Base-by-base conservation (phyloP, 2,113 vertebrate species). In the Phyllostomus discolor region DNA sequence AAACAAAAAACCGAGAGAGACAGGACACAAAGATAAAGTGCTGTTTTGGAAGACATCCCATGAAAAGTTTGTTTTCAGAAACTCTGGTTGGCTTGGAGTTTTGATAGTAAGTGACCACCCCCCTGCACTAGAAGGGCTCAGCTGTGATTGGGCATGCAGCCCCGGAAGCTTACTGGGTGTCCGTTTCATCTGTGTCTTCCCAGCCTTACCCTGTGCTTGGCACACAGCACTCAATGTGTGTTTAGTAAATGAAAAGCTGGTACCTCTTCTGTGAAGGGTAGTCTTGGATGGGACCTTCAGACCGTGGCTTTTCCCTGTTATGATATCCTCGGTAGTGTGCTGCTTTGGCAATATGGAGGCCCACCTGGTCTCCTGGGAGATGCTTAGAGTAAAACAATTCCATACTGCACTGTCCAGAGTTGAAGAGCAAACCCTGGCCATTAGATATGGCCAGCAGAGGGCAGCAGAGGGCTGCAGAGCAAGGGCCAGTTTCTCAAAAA, bases 381-480 rank as follows among this genome's bases (percentile, higher is more conserved):
- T 57, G 84, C 33, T 70, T 76, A 11, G 11, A 82, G 67, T 41
- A 84, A 72, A 85, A 57, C 7, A 4, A 28, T 31, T 93, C 81
- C 81, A 28, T 20, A 19, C 22, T 22, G 24, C 43, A 88, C 31
- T n/a, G 52, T n/a, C 52, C 22, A 35, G 33, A 88, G 24, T 10
- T 66, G 24, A 94, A 64, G 14, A 92, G 26, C 62, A 69, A 78
- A 86, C n/a, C n/a, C 24, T 91, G 92, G 41, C 10, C 54, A 26
- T 73, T 31, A 54, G 33, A 50, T 82, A 41, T 57, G 33, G 43
- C 91, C 95, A 38, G 92, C 28, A 52, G 95, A 92, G 92, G 92
- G 95, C 90, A 97, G 96, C 94, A 97, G 90, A 95, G 19, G 73
- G 83, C 91, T 89, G 15, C 24, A 93, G 48, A 78, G 66, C 69